A percentile compares a stretch with the other conserved stretches of the same genome.
These are phyloP conservation scores for Mungos mungo DNA, from an alignment of 2,113 vertebrate species.

Conservation along the genomic window DNA sequence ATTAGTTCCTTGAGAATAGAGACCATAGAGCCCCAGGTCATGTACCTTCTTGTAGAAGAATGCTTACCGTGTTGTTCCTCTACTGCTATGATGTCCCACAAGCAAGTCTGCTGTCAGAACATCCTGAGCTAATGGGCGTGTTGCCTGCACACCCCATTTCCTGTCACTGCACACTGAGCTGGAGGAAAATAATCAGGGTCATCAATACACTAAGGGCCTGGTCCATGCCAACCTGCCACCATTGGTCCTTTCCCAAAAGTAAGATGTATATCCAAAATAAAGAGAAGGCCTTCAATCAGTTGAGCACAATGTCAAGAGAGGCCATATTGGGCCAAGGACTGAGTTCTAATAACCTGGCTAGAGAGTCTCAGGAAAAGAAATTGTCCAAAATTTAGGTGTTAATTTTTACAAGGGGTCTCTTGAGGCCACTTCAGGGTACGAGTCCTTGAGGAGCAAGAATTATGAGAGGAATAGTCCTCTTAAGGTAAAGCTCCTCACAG, in stretches of 20 bases:
- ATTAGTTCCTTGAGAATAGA: not conserved
- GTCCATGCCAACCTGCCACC: not conserved
- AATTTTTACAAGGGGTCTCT: not conserved
- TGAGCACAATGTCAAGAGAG: not conserved
- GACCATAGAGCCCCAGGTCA: not conserved
- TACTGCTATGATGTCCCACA: not conserved
- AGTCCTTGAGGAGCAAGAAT: not conserved
- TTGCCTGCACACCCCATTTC: not conserved
- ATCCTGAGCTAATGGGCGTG: not conserved
- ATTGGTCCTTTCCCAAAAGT: not conserved
- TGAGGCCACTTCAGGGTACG: not conserved
- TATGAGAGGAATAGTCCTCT: not conserved
- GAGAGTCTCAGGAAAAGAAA: not conserved
- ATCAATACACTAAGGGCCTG: not conserved
- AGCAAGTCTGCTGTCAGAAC: not conserved
- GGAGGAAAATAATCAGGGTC: not conserved
- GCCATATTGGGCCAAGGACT: not conserved
- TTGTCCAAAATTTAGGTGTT: not conserved
- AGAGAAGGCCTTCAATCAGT: not conserved
- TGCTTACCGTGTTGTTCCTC: not conserved
- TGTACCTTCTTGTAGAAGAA: not conserved
- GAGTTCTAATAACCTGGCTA: not conserved
- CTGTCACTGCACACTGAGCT: not conserved
- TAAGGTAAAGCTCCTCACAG: not conserved
- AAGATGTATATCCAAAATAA: not conserved